Conservation (phyloP, 1,140 invertebrate genomes). For the Philaenus spumarius region DNA sequence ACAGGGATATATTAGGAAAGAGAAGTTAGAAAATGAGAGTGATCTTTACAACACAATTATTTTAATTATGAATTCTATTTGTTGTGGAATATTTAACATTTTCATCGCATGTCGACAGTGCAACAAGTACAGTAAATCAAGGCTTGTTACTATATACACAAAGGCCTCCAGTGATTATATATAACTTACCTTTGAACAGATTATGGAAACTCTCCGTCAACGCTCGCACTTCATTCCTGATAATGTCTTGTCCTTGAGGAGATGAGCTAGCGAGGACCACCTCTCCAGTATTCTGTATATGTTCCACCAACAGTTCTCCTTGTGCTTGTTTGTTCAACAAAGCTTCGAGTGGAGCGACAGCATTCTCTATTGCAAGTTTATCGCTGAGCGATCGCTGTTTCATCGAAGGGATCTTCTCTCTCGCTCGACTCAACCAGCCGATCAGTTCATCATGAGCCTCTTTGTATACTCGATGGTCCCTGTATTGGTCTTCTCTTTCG, state of each 20-base stretch:
- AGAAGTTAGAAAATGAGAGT: too few relatives aligned
- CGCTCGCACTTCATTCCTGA: slow-evolving; percentile 76
- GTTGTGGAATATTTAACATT: too few relatives aligned
- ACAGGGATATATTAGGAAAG: too few relatives aligned
- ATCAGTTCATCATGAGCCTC: slow-evolving; percentile 83
- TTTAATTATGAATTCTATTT: too few relatives aligned
- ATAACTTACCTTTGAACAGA: slow-evolving; percentile 65
- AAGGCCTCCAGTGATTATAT: too few relatives aligned
- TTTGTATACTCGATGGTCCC: slow-evolving; percentile 81
- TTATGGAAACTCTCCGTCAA: slow-evolving; percentile 76
- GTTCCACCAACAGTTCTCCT: slow-evolving; percentile 79
- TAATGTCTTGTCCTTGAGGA: slow-evolving; percentile 61
- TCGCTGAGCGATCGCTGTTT: slow-evolving; percentile 79
- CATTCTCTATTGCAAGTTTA: slow-evolving; percentile 80
- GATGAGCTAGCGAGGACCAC: slow-evolving; percentile 79
- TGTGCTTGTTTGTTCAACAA: slow-evolving; percentile 84
- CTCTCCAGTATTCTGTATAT: slow-evolving; percentile 76
- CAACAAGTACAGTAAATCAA: too few relatives aligned
- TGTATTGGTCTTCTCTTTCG: slow-evolving; percentile 77
- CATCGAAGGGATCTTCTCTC: slow-evolving; percentile 81
- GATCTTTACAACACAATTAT: too few relatives aligned
- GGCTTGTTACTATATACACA: too few relatives aligned
- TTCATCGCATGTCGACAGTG: too few relatives aligned
- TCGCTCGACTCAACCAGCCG: slow-evolving; percentile 72
- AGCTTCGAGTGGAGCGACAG: slow-evolving; percentile 76